These are phyloP conservation scores for Pseudorhombus dupliciocellatus DNA, from an alignment of 2,113 vertebrate genomes.

Conservation along the genomic window DNA sequence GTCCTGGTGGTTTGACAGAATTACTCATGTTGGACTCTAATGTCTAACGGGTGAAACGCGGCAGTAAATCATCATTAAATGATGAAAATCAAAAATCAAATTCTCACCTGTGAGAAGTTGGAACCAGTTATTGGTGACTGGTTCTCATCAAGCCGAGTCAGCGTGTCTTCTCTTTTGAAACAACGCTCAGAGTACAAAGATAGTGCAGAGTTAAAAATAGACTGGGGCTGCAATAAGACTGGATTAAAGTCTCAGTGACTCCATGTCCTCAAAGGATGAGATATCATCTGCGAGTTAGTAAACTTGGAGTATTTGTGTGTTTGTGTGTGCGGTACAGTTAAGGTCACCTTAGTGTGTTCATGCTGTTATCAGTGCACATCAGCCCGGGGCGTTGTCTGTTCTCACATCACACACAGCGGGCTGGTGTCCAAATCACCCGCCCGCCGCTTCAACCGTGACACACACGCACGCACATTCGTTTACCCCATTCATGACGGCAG, in stretches of 20 bases:
- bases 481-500: constrained; percentile 51
- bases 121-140: no score
- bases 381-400: constrained; percentile 14
- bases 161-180: no score
- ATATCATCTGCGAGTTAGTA: constrained; percentile 23
- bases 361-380: constrained; percentile 36
- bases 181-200: no score
- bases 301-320: constrained; percentile 18
- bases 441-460: neutral
- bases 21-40: no score
- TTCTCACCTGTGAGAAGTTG: no score
- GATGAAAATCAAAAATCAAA: no score
- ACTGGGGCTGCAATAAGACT: constrained; percentile 40
- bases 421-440: constrained; percentile 18
- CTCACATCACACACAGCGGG: constrained; percentile 26
- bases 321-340: neutral
- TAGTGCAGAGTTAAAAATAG: constrained; percentile 40
- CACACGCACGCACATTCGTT: neutral
- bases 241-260: constrained; percentile 58
- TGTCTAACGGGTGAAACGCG: no score
- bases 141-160: no score
- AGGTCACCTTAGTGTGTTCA: constrained; percentile 3
- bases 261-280: constrained; percentile 47
- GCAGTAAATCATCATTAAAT: no score
- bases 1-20: no score